Evolutionary conservation across 2,888 invertebrate species (phyloP), one percentile per base, ranked within the genome.

Genomic region (Drosophila trichaetosa): DNA sequence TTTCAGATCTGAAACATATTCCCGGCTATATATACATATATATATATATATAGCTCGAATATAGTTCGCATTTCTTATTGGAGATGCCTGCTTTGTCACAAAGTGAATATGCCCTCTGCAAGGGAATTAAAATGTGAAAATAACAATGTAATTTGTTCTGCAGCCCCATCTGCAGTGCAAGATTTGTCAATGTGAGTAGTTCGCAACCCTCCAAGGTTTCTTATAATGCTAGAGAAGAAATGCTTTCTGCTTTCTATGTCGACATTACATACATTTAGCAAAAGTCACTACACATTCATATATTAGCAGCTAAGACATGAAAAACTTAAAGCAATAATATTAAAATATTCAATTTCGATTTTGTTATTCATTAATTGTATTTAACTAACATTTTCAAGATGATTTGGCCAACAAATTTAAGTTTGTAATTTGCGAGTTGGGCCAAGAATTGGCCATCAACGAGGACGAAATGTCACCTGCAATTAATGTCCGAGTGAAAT

Each of bases 111-210:
- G 21, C 6, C 57, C 21, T 4, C 16, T 4, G 42, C 2, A 31
- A 57, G 46, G 5, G 57, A 11, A 57, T 31, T 57, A 4, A 69
- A 82, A 70, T 57, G 82, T 84, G 88, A 76, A 89, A 87, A 87
- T 84, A 83, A 88, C 88, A 82, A 87, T 89, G 86, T 83, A 86
- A 83, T 89, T 89, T 87, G 79, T 89, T 66, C 79, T 82, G 61
- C 73, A 73, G 63, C 60, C 58, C 62, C 48, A 70, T 70, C 78
- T 63, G 63, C 63, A 76, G 46, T 38, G 54, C 29, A n/a, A 52
- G 59, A 57, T 40, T 61, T 57, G 52, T 57, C 57, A 64, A 42
- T 36, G 4, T 40, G 18, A 31, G 53, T 7, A 5, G 8, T 16
- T 36, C 31, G 33, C 36, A 24, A 29, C 33, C 42, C 64, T 7